Percentiles rank a stretch among this genome's conserved stretches.
phyloP scores from a whole-genome alignment of 1,140 invertebrate genomes.

The Odontomachus brunneus region DNA sequence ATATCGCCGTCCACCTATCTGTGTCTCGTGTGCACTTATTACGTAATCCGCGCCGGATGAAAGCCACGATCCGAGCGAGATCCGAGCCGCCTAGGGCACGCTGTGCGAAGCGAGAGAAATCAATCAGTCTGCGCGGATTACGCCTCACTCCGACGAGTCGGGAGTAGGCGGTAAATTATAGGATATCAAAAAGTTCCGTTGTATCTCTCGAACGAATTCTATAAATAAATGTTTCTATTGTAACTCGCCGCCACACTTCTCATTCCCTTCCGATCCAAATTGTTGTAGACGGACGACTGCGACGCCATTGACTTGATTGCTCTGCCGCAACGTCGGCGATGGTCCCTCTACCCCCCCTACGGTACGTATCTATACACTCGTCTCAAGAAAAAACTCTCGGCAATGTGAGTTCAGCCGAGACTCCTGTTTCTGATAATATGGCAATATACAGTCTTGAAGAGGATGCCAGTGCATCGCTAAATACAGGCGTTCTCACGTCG shows the following conservation, averaged over 20 bases:
- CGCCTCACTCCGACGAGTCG: slow-evolving; percentile 59
- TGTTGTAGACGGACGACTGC: no score
- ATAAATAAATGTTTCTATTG: slow-evolving; percentile 84
- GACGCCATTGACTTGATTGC: no score
- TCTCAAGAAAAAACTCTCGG: no score
- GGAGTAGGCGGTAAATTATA: slow-evolving; percentile 69
- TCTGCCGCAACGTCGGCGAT: no score
- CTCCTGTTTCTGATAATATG: background rate
- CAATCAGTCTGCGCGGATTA: slow-evolving; percentile 69
- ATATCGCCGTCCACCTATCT: slow-evolving; percentile 75
- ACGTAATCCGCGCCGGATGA: slow-evolving; percentile 65
- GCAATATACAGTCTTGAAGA: background rate
- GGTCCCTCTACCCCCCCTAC: no score
- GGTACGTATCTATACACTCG: no score
- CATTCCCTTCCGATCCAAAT: background rate
- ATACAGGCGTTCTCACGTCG: background rate
- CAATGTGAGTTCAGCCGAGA: no score
- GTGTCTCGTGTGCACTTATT: slow-evolving; percentile 82
- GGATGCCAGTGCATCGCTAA: no score
- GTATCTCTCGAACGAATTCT: slow-evolving; percentile 78
- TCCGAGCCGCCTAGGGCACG: slow-evolving; percentile 9
- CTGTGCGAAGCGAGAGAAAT: background rate
- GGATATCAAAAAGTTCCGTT: slow-evolving; percentile 76
- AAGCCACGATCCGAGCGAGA: slow-evolving; percentile 32
- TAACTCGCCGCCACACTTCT: slow-evolving; percentile 48